Base-by-base conservation (phyloP, 1,140 invertebrate genomes). In the Caligus rogercresseyi region DNA sequence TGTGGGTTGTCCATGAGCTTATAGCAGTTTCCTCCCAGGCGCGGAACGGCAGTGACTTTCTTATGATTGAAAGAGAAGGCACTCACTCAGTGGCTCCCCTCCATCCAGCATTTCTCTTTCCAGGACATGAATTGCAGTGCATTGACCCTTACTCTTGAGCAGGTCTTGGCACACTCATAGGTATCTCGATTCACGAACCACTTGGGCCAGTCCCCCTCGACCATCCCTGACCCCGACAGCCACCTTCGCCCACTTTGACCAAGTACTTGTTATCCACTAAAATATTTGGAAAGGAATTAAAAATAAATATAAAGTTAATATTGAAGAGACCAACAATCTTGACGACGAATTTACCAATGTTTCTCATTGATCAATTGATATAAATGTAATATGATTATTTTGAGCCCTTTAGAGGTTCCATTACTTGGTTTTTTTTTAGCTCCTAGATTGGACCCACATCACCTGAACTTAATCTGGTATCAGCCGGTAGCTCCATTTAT, bases 81-180 rank as follows among this genome's bases (percentile, higher is more conserved):
- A 63, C 21, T 63, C 61, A 23, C 24, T 56, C 14, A 25, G 16
- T 55, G 11, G 11, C 13, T 31, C 31, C 51, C 55, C 25, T 19
- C 52, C 54, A 3, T 57, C 23, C 23, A 57, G 20, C 4, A 21
- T 43, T 24, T 54, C 53, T 2, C 52, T 14, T 14, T 55, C 20
- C 18, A 63, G 54, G 1, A 63, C 53, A 56, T 63, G 61, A 25
- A 63, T 21, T 1, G 52, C 61, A 2, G 61, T 63, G 54, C 61
- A 63, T 53, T 56, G n/a, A n/a, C n/a, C 18, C 7, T 16, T 25
- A 19, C 25, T 55, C 19, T 63, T 19, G 20, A 21, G 16, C 61
- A 63, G 2, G 19, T 18, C n/a, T 25, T 19, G 3, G 61, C 61
- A 57, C 61, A 63, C 18, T 14, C 16, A 16, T 63, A 58, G 2